Conservation (phyloP, 2,113 vertebrate species). For the Dasypus novemcinctus region DNA sequence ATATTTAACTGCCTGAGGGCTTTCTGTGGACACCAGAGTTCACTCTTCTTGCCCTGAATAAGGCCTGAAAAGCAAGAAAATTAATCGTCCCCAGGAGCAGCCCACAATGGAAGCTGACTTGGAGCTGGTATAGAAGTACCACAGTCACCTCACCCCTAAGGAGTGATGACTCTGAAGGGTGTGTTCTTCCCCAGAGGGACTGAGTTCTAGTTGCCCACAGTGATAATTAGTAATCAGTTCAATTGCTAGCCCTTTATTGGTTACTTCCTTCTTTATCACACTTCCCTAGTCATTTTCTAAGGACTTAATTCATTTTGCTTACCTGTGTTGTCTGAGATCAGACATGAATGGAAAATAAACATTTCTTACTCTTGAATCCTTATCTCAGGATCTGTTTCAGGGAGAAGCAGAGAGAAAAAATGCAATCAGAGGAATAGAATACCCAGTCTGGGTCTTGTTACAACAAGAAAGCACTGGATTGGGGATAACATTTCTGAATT, state of each 20-base stretch:
- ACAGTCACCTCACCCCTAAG: background rate
- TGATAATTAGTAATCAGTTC: background rate
- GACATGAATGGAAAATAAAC: background rate
- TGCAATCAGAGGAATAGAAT: background rate
- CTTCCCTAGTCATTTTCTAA: background rate
- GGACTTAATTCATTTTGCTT: too few species aligned
- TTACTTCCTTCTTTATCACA: background rate
- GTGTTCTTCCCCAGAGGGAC: background rate
- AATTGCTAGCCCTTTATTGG: background rate
- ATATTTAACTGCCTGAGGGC: background rate
- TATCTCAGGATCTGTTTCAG: background rate
- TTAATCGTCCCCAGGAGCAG: rapidly evolving
- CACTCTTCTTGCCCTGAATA: background rate
- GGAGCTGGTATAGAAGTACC: background rate
- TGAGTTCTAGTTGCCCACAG: background rate
- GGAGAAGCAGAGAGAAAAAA: background rate
- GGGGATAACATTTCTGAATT: background rate
- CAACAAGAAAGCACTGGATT: background rate
- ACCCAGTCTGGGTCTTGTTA: background rate
- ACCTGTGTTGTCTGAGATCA: background rate
- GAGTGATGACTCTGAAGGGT: background rate
- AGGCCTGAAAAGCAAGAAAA: background rate
- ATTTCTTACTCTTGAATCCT: background rate
- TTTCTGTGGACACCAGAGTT: background rate
- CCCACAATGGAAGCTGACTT: background rate